Evolutionary conservation across 1,140 invertebrate species (phyloP).

Genomic region (Penaeus vannamei): DNA sequence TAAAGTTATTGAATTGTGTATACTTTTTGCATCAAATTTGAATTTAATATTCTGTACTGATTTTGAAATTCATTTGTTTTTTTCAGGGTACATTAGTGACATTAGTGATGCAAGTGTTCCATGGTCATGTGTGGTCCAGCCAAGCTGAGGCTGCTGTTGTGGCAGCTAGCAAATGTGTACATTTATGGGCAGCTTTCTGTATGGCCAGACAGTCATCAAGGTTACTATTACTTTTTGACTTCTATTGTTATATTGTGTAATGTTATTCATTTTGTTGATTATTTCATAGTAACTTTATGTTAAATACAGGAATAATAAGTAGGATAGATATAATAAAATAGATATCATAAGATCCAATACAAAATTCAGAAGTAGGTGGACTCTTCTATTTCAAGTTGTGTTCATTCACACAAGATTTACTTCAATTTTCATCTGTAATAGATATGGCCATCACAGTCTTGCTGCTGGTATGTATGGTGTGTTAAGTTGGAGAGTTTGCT

Average conservation of each 20-base stretch:
- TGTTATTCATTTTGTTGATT: background rate
- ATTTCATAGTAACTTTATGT: too few relatives aligned
- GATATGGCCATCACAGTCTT: conserved; percentile 86
- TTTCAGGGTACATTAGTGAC: conserved; percentile 81
- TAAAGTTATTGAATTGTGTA: background rate
- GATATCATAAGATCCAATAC: too few relatives aligned
- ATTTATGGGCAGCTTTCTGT: conserved; percentile 89
- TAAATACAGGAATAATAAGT: too few relatives aligned
- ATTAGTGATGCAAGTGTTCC: conserved; percentile 84
- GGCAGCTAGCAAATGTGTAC: conserved; percentile 76
- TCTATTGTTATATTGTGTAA: background rate
- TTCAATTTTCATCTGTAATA: conserved; percentile 67
- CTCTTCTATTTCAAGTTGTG: too few relatives aligned
- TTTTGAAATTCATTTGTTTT: background rate
- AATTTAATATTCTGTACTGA: background rate
- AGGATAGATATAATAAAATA: too few relatives aligned
- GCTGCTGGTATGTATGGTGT: conserved; percentile 80
- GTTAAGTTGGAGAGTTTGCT: conserved; percentile 83
- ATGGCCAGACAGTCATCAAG: conserved; percentile 88
- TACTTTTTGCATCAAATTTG: background rate
- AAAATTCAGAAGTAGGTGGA: too few relatives aligned
- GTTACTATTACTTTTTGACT: conserved; percentile 12
- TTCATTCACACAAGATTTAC: too few relatives aligned
- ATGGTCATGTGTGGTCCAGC: conserved; percentile 77
- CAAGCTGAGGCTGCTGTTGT: conserved; percentile 72